Evolutionary conservation across 2,888 invertebrate genomes (phyloP), one percentile per base, ranked within the genome.

Genomic region (Caenorhabditis auriculariae): DNA sequence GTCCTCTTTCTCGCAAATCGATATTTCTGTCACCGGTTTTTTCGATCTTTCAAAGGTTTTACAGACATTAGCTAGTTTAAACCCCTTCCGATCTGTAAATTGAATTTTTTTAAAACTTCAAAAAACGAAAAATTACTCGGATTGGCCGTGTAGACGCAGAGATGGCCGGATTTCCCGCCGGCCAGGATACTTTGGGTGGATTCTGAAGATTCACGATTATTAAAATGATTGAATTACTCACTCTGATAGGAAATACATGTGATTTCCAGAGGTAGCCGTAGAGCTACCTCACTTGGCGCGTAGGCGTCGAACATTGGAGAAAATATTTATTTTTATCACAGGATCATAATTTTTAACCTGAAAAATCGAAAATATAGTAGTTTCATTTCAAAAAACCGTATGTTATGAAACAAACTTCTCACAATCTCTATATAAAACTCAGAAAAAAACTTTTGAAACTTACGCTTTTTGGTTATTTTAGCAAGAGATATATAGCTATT

Each of bases 261-360:
- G 9, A 73, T 60, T 52, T 73, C 73, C 1, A 64, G 58, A 4
- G 72, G 76, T 17, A 77, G 51, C 23, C 68, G 69, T n/a, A 62
- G 60, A 17, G 68, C 75, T 4, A 77, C 75, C 52, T 77, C 77
- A 35, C 66, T 68, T 4, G 67, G 52, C 7, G 69, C 59, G 61
- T 76, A 77, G n/a, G 77, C 77, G 41, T 75, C 74, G 58, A 62
- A 77, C 77, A 77, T 77, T 43, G n/a, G n/a, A n/a, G n/a, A n/a
- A n/a, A n/a, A n/a, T n/a, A n/a, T 9, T 15, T 32, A 9, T 7
- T 32, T 32, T n/a, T n/a, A n/a, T n/a, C n/a, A n/a, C n/a, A n/a
- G n/a, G n/a, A n/a, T n/a, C n/a, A n/a, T n/a, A n/a, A n/a, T n/a
- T n/a, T n/a, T n/a, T n/a, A n/a, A n/a, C n/a, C n/a, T n/a, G n/a